Evolutionary conservation across 2,113 vertebrate genomes (phyloP).

Genomic region (Limanda limanda): DNA sequence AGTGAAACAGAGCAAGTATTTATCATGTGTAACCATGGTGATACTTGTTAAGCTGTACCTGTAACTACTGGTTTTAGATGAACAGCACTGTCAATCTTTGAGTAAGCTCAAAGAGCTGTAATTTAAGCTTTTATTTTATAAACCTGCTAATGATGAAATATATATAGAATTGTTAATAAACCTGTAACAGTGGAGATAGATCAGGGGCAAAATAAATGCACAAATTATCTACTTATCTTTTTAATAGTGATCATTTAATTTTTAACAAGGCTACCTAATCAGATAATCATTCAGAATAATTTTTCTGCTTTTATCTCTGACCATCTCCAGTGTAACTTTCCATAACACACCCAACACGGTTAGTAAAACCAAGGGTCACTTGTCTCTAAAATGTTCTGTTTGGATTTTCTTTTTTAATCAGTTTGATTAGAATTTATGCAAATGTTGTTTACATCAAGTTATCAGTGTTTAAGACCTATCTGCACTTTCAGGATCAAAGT

Average conservation of each 20-base stretch:
- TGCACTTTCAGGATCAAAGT: not conserved
- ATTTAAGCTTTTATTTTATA: not conserved
- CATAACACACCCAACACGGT: not conserved
- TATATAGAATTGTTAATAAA: too few relatives aligned
- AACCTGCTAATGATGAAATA: not conserved
- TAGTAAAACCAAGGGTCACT: not conserved
- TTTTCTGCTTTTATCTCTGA: not conserved
- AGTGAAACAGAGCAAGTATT: not conserved
- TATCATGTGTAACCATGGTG: conserved; percentile 6
- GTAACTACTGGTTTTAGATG: not conserved
- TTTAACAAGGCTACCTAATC: not conserved
- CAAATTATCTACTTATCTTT: not conserved
- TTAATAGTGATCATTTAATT: too few relatives aligned
- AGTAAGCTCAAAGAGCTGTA: not conserved
- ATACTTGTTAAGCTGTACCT: not conserved
- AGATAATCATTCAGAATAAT: not conserved
- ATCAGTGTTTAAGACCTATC: not conserved
- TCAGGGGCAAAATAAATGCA: not conserved
- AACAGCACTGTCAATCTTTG: not conserved
- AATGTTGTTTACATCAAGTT: not conserved
- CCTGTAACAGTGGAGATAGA: too few relatives aligned
- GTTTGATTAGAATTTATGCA: not conserved
- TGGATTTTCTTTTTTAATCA: not conserved
- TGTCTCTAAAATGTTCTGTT: not conserved
- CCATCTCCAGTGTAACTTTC: not conserved